Evolutionary conservation across 2,888 invertebrate species (phyloP).

Genomic region (Melinopterus prodromus): DNA sequence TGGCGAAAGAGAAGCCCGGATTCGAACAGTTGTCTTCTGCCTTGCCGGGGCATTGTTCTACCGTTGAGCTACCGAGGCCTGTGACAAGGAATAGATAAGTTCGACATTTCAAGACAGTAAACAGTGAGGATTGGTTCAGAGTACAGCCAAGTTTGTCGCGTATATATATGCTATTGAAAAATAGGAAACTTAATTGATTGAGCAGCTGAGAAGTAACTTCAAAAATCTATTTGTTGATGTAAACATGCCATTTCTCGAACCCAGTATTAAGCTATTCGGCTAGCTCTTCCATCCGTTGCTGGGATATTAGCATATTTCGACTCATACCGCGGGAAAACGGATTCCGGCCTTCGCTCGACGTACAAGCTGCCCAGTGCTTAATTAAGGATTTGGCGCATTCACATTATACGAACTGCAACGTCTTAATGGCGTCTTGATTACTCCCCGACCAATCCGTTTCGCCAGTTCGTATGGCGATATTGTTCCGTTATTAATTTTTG

Average conservation of each 20-base stretch:
- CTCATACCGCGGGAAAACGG: neutral
- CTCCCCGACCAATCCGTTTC: slow-evolving; percentile 7
- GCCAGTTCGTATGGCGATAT: neutral
- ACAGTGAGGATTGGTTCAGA: no score
- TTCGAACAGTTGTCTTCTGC: no score
- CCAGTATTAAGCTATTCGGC: neutral
- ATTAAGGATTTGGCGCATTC: slow-evolving; percentile 55
- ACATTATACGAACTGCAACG: slow-evolving; percentile 52
- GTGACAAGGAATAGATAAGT: no score
- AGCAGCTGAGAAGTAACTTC: no score
- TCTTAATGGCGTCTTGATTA: slow-evolving; percentile 51
- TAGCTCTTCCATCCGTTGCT: neutral
- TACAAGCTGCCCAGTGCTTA: slow-evolving; percentile 53
- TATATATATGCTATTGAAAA: no score
- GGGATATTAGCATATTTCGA: neutral
- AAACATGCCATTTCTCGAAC: neutral
- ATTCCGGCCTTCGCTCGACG: neutral
- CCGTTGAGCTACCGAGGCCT: no score
- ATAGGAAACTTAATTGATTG: no score
- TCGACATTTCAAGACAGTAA: no score
- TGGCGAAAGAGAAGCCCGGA: no score
- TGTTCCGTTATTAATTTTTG: neutral
- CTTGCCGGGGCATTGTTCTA: no score
- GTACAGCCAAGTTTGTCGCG: no score
- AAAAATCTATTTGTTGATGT: no score